Evolutionary conservation across 1,140 invertebrate species (phyloP).

Genomic region (Portunus trituberculatus): DNA sequence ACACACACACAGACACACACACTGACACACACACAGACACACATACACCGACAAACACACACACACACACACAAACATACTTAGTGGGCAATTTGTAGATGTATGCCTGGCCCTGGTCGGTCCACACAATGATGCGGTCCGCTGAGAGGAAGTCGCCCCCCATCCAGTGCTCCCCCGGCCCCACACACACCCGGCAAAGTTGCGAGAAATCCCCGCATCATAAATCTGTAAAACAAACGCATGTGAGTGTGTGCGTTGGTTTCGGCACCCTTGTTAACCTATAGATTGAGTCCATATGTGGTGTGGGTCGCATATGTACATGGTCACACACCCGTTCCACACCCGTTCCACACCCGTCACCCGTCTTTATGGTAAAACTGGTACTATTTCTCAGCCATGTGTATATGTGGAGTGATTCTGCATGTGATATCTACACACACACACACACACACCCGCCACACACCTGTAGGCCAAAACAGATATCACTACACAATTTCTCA

Average conservation of each 20-base stretch:
- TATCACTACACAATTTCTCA: too few species aligned
- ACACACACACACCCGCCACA: too few species aligned
- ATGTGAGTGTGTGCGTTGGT: neutral
- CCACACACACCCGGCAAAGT: constrained; percentile 91
- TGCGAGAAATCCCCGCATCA: constrained; percentile 96
- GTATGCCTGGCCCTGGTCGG: constrained; percentile 95
- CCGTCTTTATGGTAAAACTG: too few species aligned
- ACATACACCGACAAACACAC: neutral
- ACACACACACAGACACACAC: neutral
- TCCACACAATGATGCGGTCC: constrained; percentile 95
- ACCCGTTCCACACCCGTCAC: too few species aligned
- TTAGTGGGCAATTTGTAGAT: constrained; percentile 97
- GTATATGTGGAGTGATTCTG: too few species aligned
- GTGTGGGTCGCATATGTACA: too few species aligned
- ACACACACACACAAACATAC: constrained; percentile 84
- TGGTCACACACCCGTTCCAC: too few species aligned
- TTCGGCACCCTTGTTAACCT: neutral
- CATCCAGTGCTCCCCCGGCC: constrained; percentile 93
- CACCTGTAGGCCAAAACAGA: too few species aligned
- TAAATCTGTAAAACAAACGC: constrained; percentile 85
- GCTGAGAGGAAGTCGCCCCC: constrained; percentile 95
- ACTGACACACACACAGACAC: neutral
- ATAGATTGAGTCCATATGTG: too few species aligned
- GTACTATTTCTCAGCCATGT: too few species aligned
- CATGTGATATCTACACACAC: too few species aligned